Conservation (phyloP, 2,113 vertebrate genomes). For the Scolopax mira region DNA sequence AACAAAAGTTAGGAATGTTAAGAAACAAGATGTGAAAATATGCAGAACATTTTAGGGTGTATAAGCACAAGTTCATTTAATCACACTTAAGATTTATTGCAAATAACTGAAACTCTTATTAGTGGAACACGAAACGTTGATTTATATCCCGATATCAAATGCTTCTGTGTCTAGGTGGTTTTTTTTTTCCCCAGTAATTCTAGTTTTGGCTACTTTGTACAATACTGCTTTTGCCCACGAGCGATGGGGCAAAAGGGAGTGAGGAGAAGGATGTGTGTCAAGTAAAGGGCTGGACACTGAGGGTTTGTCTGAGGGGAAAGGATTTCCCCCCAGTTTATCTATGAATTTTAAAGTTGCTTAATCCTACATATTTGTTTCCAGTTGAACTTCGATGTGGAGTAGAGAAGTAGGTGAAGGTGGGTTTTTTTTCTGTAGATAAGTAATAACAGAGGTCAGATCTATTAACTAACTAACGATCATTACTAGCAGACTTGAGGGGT, state of each 20-base stretch:
- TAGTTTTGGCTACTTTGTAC: not conserved
- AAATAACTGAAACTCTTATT: not conserved
- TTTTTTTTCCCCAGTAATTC: not conserved
- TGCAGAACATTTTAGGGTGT: not conserved
- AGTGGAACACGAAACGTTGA: not conserved
- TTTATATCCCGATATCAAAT: not conserved
- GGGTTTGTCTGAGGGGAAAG: not conserved
- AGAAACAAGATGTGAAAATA: not conserved
- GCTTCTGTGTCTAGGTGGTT: accelerated
- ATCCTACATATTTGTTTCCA: not conserved
- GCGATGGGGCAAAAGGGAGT: accelerated
- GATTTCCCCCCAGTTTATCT: not conserved
- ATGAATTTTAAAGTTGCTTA: not conserved
- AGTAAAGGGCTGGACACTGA: no score
- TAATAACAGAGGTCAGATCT: no score
- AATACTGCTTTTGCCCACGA: not conserved
- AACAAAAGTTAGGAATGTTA: not conserved
- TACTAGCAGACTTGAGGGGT: accelerated
- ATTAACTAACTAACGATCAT: no score
- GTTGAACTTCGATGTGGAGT: not conserved
- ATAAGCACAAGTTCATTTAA: not conserved
- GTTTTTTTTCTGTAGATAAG: not conserved
- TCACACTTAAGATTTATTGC: not conserved
- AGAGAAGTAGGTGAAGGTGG: no score
- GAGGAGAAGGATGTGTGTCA: not conserved